A percentile compares a stretch with the other conserved stretches of the same genome.
Evolutionary conservation across 2,888 invertebrate species (phyloP).

Genomic region (Sphaerophoria rueppellii): DNA sequence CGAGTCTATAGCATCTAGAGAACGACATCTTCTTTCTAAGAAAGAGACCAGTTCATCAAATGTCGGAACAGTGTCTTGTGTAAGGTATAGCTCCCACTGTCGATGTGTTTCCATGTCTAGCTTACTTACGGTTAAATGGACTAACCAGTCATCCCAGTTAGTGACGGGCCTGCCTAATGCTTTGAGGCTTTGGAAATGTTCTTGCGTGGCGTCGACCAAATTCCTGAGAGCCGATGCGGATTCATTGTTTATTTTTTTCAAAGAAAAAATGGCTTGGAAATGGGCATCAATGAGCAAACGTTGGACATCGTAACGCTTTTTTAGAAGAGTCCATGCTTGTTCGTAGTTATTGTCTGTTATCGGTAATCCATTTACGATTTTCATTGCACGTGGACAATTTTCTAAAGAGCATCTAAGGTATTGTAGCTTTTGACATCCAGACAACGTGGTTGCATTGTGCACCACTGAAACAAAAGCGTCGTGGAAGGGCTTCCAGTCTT

Average conservation of each 20-base stretch:
- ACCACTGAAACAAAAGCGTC: slow-evolving; percentile 4
- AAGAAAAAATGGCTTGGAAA: slow-evolving; percentile 8
- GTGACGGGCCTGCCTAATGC: slow-evolving; percentile 35
- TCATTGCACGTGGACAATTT: neutral
- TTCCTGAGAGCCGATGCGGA: slow-evolving; percentile 14
- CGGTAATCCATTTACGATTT: slow-evolving; percentile 11
- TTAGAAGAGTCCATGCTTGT: slow-evolving; percentile 18
- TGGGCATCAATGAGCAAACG: slow-evolving; percentile 45
- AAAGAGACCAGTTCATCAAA: slow-evolving; percentile 34
- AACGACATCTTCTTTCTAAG: slow-evolving; percentile 41
- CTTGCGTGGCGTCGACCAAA: slow-evolving; percentile 2
- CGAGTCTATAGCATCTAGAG: slow-evolving; percentile 29
- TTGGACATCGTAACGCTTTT: slow-evolving; percentile 42
- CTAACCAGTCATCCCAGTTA: slow-evolving; percentile 55
- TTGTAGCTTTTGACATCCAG: slow-evolving; percentile 5
- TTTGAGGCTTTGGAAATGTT: slow-evolving; percentile 38
- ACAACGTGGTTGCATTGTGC: neutral
- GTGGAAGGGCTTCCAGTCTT: slow-evolving; percentile 10
- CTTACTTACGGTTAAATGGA: slow-evolving; percentile 36
- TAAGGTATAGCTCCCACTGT: slow-evolving; percentile 51
- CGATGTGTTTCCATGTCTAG: slow-evolving; percentile 29
- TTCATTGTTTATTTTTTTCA: slow-evolving; percentile 12
- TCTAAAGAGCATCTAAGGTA: neutral
- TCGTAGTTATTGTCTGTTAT: slow-evolving; percentile 7
- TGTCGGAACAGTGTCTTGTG: slow-evolving; percentile 6